A percentile compares a stretch with the other conserved stretches of the same genome.
These are phyloP conservation scores for Riparia riparia DNA, from an alignment of 2,113 vertebrate species.

Conservation along the genomic window DNA sequence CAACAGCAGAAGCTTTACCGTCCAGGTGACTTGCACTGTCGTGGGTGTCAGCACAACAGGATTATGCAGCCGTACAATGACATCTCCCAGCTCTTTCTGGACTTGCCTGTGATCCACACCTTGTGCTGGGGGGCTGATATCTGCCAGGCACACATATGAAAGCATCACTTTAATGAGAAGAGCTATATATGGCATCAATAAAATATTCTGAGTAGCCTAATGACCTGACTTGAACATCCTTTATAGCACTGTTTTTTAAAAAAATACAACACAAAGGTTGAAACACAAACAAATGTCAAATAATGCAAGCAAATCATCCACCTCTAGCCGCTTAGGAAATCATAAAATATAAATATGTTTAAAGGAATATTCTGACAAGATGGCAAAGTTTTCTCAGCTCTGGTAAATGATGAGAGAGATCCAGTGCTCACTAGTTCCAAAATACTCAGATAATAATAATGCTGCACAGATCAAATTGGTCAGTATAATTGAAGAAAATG, in stretches of 20 bases:
- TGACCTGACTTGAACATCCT: neutral
- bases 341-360: neutral
- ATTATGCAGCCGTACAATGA: conserved; percentile 92
- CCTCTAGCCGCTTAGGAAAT: neutral
- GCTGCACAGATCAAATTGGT: neutral
- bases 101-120: conserved; percentile 98
- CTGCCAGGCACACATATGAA: conserved; percentile 66
- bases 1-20: conserved; percentile 78
- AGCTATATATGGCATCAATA: neutral
- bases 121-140: conserved; percentile 97
- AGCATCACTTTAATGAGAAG: neutral
- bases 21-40: conserved; percentile 96
- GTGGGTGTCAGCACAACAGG: conserved; percentile 93
- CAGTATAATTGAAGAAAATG: conserved; percentile 15
- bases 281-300: neutral
- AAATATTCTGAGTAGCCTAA: neutral
- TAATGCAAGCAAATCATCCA: neutral
- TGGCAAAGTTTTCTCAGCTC: neutral
- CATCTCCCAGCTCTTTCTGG: conserved; percentile 95
- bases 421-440: neutral
- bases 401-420: neutral
- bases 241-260: neutral
- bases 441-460: neutral
- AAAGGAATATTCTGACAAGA: neutral
- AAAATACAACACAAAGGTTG: neutral